These are phyloP conservation scores for Siniperca obscura DNA, from an alignment of 2,797 vertebrate genomes.

Conservation along the genomic window DNA sequence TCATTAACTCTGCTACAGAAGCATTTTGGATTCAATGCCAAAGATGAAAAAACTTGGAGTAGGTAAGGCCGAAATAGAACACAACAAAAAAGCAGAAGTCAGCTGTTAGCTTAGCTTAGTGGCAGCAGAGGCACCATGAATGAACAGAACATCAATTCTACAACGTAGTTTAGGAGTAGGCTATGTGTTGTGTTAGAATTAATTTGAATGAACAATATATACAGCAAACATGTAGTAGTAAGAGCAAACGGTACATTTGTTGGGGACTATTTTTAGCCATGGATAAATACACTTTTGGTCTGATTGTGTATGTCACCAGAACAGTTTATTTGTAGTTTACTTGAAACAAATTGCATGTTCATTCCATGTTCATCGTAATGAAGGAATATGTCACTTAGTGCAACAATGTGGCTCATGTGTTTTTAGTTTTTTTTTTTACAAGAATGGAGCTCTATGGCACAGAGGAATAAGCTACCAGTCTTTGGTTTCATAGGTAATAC, in stretches of 20 bases:
- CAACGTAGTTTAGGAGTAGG: not conserved
- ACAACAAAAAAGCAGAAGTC: not conserved
- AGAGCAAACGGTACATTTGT: not conserved
- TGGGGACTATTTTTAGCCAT: not conserved
- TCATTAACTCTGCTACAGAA: not conserved
- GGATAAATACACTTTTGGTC: not conserved
- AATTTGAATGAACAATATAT: not conserved
- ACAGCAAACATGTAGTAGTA: not conserved
- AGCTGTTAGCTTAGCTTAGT: not conserved
- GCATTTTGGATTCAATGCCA: constrained; percentile 11
- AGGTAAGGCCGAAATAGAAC: not conserved
- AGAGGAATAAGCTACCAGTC: not conserved
- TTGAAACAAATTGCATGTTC: not conserved
- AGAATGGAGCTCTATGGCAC: not conserved
- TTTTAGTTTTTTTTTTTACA: not conserved
- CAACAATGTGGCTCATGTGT: constrained; percentile 1
- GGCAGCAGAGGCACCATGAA: not conserved
- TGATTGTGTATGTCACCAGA: not conserved
- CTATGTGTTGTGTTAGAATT: not conserved
- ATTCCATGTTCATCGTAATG: not conserved
- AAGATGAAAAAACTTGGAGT: not conserved
- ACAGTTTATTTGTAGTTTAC: not conserved
- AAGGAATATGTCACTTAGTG: not conserved
- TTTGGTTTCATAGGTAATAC: constrained; percentile 7
- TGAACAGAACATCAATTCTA: not conserved